Percentiles rank a stretch among this genome's conserved stretches.
These are phyloP conservation scores for Anoncus sp. DNA, from an alignment of 2,888 invertebrate species.

Conservation along the genomic window DNA sequence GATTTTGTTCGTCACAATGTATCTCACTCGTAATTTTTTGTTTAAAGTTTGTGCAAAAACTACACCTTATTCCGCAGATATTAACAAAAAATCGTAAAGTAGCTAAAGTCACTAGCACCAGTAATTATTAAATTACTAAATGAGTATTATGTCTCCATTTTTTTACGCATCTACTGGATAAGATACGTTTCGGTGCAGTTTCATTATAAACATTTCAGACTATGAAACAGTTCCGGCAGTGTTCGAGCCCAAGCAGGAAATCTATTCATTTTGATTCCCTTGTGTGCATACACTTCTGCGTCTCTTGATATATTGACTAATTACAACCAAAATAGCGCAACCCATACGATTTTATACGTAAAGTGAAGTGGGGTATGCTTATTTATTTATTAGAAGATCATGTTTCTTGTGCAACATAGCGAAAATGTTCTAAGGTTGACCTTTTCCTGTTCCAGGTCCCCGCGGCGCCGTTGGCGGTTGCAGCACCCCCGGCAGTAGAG, in stretches of 20 bases:
- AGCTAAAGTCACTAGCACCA: neutral
- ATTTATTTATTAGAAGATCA: neutral
- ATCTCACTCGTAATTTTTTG: no score
- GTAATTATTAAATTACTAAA: neutral
- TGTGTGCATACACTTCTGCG: neutral
- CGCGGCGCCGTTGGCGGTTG: slow-evolving; percentile 83
- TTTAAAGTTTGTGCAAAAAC: no score
- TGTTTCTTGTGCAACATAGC: slow-evolving; percentile 3
- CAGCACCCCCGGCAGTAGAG: slow-evolving; percentile 82
- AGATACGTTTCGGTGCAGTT: no score
- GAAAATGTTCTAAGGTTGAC: slow-evolving; percentile 49
- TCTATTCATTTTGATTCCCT: no score
- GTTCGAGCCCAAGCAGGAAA: no score
- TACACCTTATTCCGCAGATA: no score
- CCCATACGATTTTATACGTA: neutral
- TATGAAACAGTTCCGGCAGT: no score
- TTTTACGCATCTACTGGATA: no score
- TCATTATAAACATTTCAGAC: no score
- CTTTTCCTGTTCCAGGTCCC: slow-evolving; percentile 77
- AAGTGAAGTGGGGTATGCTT: neutral
- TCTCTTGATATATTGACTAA: neutral
- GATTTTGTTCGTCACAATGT: no score
- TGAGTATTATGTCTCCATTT: no score
- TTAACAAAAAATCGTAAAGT: no score
- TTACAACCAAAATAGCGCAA: neutral